Evolutionary conservation across 2,797 vertebrate species (phyloP), one percentile per base, ranked within the genome.

Genomic region (Amblyraja radiata): DNA sequence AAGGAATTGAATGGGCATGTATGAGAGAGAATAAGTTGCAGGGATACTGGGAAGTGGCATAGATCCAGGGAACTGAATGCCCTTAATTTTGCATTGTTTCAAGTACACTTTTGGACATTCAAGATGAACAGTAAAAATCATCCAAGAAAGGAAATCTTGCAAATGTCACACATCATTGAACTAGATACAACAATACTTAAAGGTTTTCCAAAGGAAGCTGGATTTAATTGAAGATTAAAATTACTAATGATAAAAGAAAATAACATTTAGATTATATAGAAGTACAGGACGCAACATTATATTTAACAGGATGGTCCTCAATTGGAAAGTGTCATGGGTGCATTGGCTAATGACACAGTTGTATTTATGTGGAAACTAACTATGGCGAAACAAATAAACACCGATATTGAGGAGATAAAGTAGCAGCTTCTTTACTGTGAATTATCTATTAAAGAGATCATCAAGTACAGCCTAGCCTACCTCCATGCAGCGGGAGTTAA

Each of bases 401-500:
- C 54, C 25, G 6, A 4, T 10, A 65, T 18, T 65, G n/a, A 36
- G 28, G 46, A 88, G 11, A 25, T 63, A 25, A 16, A 65, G 5
- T 16, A 14, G 83, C 25, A 18, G 6, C 32, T 65, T 32, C 8
- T 63, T 25, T 65, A 21, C 14, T 65, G 14, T 68, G 36, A 88
- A 68, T 65, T 14, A 14, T 39, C 14, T 11, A 6, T 46, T 58
- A 63, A 23, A 23, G 25, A 65, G 77, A 18, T 54, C 2, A 61
- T 54, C 18, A 36, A 74, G 77, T 36, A 74, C 36, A 21, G 7
- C 39, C 68, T 58, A 11, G 16, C 65, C 2, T 46, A 99, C 99
- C 98, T 98, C 97, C 94, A 97, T 97, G 96, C 98, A 99, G 92
- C 98, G 97, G 10, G 98, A 99, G 96, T 99, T 99, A 95, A 99